These are phyloP conservation scores for Daboia siamensis DNA, from an alignment of 2,113 vertebrate species.

Conservation along the genomic window DNA sequence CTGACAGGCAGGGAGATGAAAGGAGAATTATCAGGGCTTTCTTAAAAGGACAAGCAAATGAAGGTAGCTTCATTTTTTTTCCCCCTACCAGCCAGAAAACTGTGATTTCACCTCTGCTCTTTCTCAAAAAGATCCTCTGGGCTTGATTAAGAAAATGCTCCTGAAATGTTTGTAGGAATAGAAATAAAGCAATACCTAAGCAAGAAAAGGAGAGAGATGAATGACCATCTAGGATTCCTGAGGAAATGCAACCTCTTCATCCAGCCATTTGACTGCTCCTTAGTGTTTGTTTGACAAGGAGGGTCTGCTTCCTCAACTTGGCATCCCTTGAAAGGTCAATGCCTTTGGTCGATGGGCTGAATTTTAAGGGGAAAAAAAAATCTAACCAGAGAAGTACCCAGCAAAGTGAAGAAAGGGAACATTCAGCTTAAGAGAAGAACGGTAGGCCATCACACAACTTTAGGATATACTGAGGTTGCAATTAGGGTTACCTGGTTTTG, in stretches of 20 bases:
- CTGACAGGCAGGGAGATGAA: background rate
- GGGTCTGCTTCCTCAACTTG: slow-evolving; percentile 41
- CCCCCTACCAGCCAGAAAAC: slow-evolving; percentile 35
- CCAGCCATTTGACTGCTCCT: slow-evolving; percentile 40
- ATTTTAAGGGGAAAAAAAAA: background rate
- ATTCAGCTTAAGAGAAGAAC: background rate
- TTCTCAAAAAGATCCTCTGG: slow-evolving; percentile 54
- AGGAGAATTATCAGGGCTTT: background rate
- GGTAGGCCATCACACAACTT: background rate
- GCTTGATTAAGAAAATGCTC: slow-evolving; percentile 42
- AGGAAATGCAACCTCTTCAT: slow-evolving; percentile 53
- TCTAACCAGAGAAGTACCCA: background rate
- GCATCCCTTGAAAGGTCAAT: background rate
- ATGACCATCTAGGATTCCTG: slow-evolving; percentile 34
- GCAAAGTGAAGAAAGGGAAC: background rate
- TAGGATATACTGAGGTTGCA: background rate
- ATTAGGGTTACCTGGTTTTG: background rate
- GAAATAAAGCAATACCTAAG: slow-evolving; percentile 49
- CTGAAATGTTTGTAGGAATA: slow-evolving; percentile 45
- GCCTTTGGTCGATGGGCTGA: background rate
- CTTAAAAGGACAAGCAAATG: slow-evolving; percentile 40
- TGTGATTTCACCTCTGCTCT: background rate
- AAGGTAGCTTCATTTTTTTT: slow-evolving; percentile 15
- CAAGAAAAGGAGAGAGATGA: slow-evolving; percentile 17
- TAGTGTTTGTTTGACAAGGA: slow-evolving; percentile 49